Evolutionary conservation across 2,797 vertebrate genomes (phyloP).

Genomic region (Enteromius treurensis): DNA sequence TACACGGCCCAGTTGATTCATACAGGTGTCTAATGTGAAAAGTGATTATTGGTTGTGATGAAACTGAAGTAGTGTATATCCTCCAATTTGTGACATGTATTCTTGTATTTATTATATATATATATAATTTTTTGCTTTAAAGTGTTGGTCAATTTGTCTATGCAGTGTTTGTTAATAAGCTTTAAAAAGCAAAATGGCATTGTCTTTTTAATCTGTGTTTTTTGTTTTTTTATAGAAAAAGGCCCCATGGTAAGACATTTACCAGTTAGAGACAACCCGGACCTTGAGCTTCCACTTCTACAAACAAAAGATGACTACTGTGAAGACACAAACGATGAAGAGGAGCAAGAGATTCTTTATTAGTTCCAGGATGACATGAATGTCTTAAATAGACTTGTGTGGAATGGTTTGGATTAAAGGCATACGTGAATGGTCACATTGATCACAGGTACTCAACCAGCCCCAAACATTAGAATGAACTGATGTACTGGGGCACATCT

Average conservation of each 20-base stretch:
- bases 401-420: neutral
- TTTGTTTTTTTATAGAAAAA: conserved; percentile 43
- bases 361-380: conserved; percentile 49
- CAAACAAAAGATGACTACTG: conserved; percentile 66
- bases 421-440: conserved; percentile 3
- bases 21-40: no score
- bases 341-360: conserved; percentile 72
- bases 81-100: no score
- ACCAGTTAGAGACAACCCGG: conserved; percentile 71
- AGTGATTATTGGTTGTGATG: no score
- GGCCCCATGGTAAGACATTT: conserved; percentile 65
- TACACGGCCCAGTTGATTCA: no score
- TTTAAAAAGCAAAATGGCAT: neutral
- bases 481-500: neutral
- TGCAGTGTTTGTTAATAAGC: neutral
- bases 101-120: no score
- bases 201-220: neutral
- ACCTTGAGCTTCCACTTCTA: conserved; percentile 85
- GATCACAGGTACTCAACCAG: conserved; percentile 14
- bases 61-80: no score
- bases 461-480: neutral
- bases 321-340: conserved; percentile 68
- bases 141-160: neutral
- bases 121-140: neutral
- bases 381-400: neutral